These are phyloP conservation scores for Chloropsis hardwickii DNA, from an alignment of 2,113 vertebrate genomes.

Conservation along the genomic window DNA sequence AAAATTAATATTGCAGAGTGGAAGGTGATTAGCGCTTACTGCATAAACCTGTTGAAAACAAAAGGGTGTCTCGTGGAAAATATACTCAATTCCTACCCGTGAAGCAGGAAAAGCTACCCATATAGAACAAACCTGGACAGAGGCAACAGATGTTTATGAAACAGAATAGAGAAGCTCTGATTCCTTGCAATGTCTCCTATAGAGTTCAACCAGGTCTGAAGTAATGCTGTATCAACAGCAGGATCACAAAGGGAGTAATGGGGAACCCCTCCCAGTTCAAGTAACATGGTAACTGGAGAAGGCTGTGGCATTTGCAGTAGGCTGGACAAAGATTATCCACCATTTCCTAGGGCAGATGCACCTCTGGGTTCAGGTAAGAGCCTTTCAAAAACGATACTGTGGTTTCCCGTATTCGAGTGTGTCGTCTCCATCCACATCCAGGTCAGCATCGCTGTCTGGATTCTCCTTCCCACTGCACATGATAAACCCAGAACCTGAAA, in stretches of 20 bases:
- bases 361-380: not conserved
- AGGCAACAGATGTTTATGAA: not conserved
- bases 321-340: not conserved
- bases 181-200: not conserved
- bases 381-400: conserved; percentile 89
- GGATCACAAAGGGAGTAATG: not conserved
- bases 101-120: not conserved
- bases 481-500: conserved; percentile 92
- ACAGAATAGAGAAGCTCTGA: not conserved
- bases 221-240: not conserved
- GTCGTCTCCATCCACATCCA: conserved; percentile 98
- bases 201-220: not conserved
- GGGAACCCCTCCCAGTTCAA: not conserved
- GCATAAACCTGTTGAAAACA: not conserved
- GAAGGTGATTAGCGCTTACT: not conserved
- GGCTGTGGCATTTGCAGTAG: not conserved
- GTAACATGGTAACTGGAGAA: not conserved
- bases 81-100: not conserved
- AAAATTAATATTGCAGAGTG: not conserved
- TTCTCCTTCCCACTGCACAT: conserved; percentile 96
- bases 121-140: not conserved
- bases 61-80: not conserved
- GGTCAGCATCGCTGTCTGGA: conserved; percentile 94
- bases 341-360: not conserved
- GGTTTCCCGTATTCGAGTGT: conserved; percentile 98